These are phyloP conservation scores for Indicator maculatus DNA, from an alignment of 2,113 vertebrate genomes.

Conservation along the genomic window DNA sequence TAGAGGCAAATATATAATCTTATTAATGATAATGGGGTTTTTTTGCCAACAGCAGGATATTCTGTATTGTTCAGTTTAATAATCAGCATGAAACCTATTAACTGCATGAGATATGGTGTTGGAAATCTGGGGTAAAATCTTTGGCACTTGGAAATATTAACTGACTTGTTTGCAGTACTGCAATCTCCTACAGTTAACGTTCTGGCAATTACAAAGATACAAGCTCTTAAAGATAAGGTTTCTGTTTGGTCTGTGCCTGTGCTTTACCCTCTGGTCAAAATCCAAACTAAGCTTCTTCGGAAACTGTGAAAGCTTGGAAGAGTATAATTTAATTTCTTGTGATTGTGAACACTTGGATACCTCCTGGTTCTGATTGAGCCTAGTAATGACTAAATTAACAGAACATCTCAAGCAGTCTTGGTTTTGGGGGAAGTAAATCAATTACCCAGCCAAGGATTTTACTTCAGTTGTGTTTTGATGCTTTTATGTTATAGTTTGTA, in stretches of 20 bases:
- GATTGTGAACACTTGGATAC: background rate
- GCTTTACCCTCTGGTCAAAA: conserved; percentile 24
- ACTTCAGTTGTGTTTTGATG: background rate
- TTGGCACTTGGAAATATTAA: conserved; percentile 35
- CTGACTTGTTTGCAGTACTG: conserved; percentile 33
- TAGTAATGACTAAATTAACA: background rate
- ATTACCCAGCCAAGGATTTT: background rate
- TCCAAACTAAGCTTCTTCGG: conserved; percentile 18
- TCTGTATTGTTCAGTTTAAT: conserved; percentile 53
- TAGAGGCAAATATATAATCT: conserved; percentile 46
- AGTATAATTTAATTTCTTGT: conserved; percentile 38
- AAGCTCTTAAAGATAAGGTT: conserved; percentile 30
- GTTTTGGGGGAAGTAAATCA: background rate
- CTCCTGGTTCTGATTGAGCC: background rate
- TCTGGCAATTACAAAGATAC: conserved; percentile 40
- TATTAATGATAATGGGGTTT: conserved; percentile 38
- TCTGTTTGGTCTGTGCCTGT: background rate
- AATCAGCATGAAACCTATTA: conserved; percentile 63
- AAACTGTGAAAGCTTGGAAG: background rate
- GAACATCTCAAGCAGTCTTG: background rate
- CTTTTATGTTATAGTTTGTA: background rate
- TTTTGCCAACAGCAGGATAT: conserved; percentile 47
- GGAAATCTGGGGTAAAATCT: conserved; percentile 57
- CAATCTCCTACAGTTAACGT: conserved; percentile 24
- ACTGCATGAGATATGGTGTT: conserved; percentile 10